Evolutionary conservation across 2,888 invertebrate species (phyloP), one percentile per base, ranked within the genome.

Genomic region (Cryptus viduatorius): DNA sequence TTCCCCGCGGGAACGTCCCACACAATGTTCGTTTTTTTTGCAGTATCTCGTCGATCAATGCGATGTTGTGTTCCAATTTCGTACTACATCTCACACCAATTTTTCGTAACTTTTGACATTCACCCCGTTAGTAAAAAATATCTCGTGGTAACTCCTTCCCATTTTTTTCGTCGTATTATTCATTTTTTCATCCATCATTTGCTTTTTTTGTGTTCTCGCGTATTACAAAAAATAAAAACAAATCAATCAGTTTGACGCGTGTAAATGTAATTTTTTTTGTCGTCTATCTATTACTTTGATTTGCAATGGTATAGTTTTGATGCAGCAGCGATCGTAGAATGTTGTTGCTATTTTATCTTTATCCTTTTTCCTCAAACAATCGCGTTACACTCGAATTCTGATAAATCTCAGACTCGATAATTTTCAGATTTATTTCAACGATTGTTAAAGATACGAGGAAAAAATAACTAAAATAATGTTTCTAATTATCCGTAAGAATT

Each of bases 1-100:
- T 72, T 75, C 50, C 73, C 72, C 59, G n/a, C 14, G 10, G 24
- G 10, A 31, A n/a, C 37, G 56, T 12, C 53, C 90, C 82, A 71
- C 65, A 31, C 82, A 68, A 79, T 72, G 44, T 67, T 53, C 48
- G 53, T 10, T 83, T 67, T 37, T 56, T 59, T 42, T 44, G 37
- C 59, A 10, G 59, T 31, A 31, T 31, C 59, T 29, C 14, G 59
- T n/a, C 59, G 31, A 24, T 68, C 24, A 19, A 67, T 64, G 29
- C 48, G 46, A 71, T 46, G 29, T 73, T 65, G 12, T 78, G 56
- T 79, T 56, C 77, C 68, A 73, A 80, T 16, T 48, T 71, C 37
- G 53, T 44, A 24, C 72, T 79, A 82, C 78, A 73, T 80, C 56
- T 80, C 71, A 67, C 71, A 37, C 8, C 14, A 19, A 69, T 79